phyloP scores from a whole-genome alignment of 2,113 vertebrate species.

The Todiramphus chloris region DNA sequence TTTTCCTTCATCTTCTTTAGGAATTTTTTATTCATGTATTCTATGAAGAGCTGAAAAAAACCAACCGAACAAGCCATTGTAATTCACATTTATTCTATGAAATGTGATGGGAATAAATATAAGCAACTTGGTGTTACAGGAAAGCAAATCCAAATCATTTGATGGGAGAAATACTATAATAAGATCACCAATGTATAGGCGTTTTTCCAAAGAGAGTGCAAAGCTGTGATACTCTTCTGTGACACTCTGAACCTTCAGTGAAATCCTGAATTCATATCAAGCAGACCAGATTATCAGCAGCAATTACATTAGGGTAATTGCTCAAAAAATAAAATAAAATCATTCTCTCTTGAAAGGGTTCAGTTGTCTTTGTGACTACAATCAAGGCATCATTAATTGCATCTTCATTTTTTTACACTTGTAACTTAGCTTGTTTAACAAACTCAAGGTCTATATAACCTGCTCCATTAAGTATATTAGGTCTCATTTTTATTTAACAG shows the following conservation, averaged over 20 bases:
- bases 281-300: neutral
- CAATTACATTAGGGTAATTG: conserved; percentile 28
- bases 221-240: neutral
- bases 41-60: neutral
- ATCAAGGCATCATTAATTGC: conserved; percentile 9
- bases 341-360: conserved; percentile 19
- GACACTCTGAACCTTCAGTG: neutral
- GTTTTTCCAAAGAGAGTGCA: neutral
- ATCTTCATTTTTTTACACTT: neutral
- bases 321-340: conserved; percentile 25
- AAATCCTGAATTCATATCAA: neutral
- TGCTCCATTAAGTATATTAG: neutral
- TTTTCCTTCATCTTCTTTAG: neutral
- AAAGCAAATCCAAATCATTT: neutral
- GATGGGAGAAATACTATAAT: neutral
- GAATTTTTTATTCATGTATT: neutral
- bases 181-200: neutral
- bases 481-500: neutral
- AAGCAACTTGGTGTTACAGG: neutral
- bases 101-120: neutral
- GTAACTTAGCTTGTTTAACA: neutral
- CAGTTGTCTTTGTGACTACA: conserved; percentile 11
- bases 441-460: neutral
- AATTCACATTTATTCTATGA: neutral
- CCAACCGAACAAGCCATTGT: neutral